Evolutionary conservation across 1,140 invertebrate genomes (phyloP), one percentile per base, ranked within the genome.

Genomic region (Sinonovacula constricta): DNA sequence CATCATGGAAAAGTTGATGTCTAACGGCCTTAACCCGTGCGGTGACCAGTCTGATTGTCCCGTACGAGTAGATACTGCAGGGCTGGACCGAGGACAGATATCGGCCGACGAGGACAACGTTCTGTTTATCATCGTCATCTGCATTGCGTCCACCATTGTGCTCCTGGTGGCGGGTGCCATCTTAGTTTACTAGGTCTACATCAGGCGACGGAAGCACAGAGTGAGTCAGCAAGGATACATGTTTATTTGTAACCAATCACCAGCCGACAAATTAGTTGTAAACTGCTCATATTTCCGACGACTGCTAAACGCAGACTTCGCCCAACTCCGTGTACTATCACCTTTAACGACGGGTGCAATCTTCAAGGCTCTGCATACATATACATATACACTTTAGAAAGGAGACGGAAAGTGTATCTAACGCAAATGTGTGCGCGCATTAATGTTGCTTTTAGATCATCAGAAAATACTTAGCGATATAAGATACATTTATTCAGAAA

Each of bases 31-130:
- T 45, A 78, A 78, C 30, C 75, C 75, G 0, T 78, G 75, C 24
- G 75, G 75, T 0, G 75, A 78, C 49, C 24, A 63, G 15, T 78
- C 75, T 15, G 75, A 78, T 39, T 78, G 75, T 34, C 56, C n/a
- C 2, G 45, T 28, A 26, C 56, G 10, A 10, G 45, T n/a, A 26
- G 67, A 49, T 26, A 26, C 24, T 31, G 24, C 33, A 65, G 31
- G 33, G 54, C 30, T 31, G 18, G 63, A 56, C 30, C n/a, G 39
- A 2, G 60, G 28, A 15, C 30, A 5, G n/a, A n/a, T n/a, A n/a
- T n/a, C n/a, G n/a, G n/a, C 39, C 2, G 59, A 67, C 10, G 15
- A 53, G 2, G 63, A 67, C 22, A 28, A 67, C 54, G 54, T 76
- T 14, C 36, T 49, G 18, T 39, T 76, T 36, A 51, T 24, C 7